These are phyloP conservation scores for Stratiolaelaps scimitus DNA, from an alignment of 1,140 invertebrate genomes.

Conservation along the genomic window DNA sequence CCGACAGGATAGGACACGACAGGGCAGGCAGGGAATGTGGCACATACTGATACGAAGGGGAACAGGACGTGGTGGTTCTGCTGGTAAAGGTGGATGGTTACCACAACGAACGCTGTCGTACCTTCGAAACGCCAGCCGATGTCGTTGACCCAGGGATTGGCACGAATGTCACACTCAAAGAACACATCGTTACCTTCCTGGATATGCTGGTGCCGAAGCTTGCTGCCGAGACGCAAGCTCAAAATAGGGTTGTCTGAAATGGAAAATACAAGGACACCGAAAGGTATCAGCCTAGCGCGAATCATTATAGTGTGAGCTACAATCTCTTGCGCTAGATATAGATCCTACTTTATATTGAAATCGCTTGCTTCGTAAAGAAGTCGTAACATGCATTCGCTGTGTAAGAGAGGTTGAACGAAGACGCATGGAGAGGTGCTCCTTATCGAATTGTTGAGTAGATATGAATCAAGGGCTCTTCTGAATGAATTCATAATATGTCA, in stretches of 20 bases:
- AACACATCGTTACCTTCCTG: constrained; percentile 36
- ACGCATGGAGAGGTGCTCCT: too few relatives aligned
- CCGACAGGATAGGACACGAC: background rate
- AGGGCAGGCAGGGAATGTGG: background rate
- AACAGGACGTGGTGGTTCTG: background rate
- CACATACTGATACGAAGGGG: background rate
- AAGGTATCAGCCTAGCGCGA: background rate
- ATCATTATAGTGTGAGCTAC: background rate
- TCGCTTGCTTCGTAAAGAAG: too few relatives aligned
- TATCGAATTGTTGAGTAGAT: too few relatives aligned
- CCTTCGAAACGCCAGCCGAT: constrained; percentile 35
- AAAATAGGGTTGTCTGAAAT: constrained; percentile 36
- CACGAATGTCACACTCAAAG: constrained; percentile 36
- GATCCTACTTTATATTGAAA: too few relatives aligned
- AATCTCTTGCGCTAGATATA: too few relatives aligned
- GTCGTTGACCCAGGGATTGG: constrained; percentile 37
- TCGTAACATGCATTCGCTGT: too few relatives aligned
- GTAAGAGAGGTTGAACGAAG: too few relatives aligned
- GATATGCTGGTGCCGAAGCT: constrained; percentile 34
- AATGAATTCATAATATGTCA: too few relatives aligned
- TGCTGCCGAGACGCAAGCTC: constrained; percentile 35
- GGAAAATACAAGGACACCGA: background rate
- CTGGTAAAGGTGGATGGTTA: too few relatives aligned
- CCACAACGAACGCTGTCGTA: background rate
- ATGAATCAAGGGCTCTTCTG: too few relatives aligned